phyloP scores from a whole-genome alignment of 2,888 invertebrate genomes.

The Parnassius smintheus region DNA sequence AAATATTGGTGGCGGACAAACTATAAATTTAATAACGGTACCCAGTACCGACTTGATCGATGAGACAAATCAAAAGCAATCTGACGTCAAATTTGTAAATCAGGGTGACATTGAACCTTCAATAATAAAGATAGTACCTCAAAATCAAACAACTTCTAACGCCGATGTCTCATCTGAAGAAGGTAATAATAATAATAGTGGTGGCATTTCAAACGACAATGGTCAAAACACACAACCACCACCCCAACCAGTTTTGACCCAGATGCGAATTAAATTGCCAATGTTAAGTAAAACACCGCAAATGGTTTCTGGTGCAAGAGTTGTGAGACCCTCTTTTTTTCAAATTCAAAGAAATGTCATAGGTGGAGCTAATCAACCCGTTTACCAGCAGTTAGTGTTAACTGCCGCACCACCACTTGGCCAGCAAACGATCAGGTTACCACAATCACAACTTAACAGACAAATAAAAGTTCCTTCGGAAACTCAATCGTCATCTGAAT shows the following conservation, averaged over 20 bases:
- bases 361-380: conserved; percentile 77
- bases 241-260: conserved; percentile 70
- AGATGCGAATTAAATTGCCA: conserved; percentile 77
- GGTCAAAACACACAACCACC: conserved; percentile 52
- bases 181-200: conserved; percentile 49
- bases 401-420: conserved; percentile 73
- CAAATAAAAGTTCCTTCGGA: conserved; percentile 55
- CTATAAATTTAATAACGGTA: conserved; percentile 81
- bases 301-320: conserved; percentile 79
- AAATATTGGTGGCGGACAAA: conserved; percentile 78
- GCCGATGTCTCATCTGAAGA: conserved; percentile 54
- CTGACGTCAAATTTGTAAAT: conserved; percentile 47
- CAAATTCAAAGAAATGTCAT: conserved; percentile 84
- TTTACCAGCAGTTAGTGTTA: conserved; percentile 75
- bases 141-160: conserved; percentile 51
- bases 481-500: conserved; percentile 68
- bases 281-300: conserved; percentile 78
- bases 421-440: conserved; percentile 67
- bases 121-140: conserved; percentile 73
- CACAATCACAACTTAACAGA: conserved; percentile 52
- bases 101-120: conserved; percentile 61
- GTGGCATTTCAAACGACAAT: conserved; percentile 49
- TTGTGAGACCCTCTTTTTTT: conserved; percentile 78
- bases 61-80: conserved; percentile 65
- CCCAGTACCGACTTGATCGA: conserved; percentile 72